Conservation (phyloP, 1,140 invertebrate species). For the Holcopasites calliopsidis region DNA sequence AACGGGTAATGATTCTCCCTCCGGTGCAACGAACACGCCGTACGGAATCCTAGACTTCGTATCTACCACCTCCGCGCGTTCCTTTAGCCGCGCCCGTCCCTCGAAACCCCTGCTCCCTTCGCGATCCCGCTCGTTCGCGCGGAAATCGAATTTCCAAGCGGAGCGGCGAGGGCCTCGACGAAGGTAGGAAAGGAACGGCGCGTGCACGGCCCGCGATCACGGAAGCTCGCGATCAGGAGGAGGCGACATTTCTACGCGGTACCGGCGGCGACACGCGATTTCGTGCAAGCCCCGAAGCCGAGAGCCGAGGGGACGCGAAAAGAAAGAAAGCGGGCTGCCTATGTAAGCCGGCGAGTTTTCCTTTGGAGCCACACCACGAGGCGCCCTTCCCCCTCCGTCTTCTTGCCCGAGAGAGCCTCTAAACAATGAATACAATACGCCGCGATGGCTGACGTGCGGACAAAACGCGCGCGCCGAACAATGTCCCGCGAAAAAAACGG, state of each 20-base stretch:
- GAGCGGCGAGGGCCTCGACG: background rate
- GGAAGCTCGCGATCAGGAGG: slow-evolving; percentile 31
- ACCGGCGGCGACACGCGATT: slow-evolving; percentile 37
- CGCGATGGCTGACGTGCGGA: slow-evolving; percentile 48
- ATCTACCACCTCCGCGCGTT: background rate
- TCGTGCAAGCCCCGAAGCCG: slow-evolving; percentile 16
- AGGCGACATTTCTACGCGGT: slow-evolving; percentile 43
- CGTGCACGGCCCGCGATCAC: slow-evolving; percentile 27
- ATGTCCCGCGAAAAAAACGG: slow-evolving; percentile 49
- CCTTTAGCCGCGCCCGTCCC: background rate
- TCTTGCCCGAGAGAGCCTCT: slow-evolving; percentile 34
- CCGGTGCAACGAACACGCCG: no score
- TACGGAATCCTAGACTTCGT: background rate
- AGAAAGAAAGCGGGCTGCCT: slow-evolving; percentile 24
- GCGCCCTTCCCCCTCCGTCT: slow-evolving; percentile 17
- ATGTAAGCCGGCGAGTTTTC: slow-evolving; percentile 25
- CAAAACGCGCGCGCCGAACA: slow-evolving; percentile 58
- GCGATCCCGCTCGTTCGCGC: slow-evolving; percentile 46
- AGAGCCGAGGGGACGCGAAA: background rate
- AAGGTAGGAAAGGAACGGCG: background rate
- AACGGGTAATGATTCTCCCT: no score
- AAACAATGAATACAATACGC: slow-evolving; percentile 60
- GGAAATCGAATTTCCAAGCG: slow-evolving; percentile 54
- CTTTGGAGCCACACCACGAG: slow-evolving; percentile 25
- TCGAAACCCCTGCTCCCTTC: slow-evolving; percentile 16